Base-by-base conservation (phyloP, 1,140 invertebrate genomes). In the Scaptomyza graminum region DNA sequence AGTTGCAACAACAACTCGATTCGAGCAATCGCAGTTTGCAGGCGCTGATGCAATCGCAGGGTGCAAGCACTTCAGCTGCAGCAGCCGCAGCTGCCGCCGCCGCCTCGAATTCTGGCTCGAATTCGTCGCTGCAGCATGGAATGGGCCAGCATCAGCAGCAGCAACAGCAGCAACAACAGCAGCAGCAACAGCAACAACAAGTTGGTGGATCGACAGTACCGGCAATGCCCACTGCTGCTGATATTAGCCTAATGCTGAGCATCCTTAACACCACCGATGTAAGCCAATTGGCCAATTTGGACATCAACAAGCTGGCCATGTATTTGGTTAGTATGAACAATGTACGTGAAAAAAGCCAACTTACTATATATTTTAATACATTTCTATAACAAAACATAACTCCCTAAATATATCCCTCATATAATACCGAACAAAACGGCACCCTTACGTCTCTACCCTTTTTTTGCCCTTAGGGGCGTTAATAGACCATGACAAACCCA, bases 261-360 rank as follows among this genome's bases (percentile, higher is more conserved):
- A 80, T 92, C 5, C 78, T 93, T 54, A 91, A 92, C 39, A 93
- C 93, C 77, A 93, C 92, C 56, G 91, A 92, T 75, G 93, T 91
- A 71, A 92, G 91, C 76, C 92, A 79, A 79, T 92, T 85, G 89
- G 92, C 84, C 9, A 92, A 92, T 54, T 95, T 95, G 95, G 95
- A 95, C 89, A 93, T 95, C 71, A 95, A 95, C 80, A 95, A 95
- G 88, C 92, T 95, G 71, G 95, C 95, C 75, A 94, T 95, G 93
- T 95, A 95, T 92, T 92, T 95, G 93, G 95, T 95, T 89, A 94
- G 94, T 94, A 93, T 92, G 80, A 91, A 90, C 74, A 91, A 91
- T 91, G 90, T 91, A 91, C 78, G 82, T 79, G 69, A 71, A 78
- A 65, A 77, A 65, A 31, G 41, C 44, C 65, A 51, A 68, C 60